phyloP scores from a whole-genome alignment of 2,888 invertebrate genomes.

The Parnassius glacialis region DNA sequence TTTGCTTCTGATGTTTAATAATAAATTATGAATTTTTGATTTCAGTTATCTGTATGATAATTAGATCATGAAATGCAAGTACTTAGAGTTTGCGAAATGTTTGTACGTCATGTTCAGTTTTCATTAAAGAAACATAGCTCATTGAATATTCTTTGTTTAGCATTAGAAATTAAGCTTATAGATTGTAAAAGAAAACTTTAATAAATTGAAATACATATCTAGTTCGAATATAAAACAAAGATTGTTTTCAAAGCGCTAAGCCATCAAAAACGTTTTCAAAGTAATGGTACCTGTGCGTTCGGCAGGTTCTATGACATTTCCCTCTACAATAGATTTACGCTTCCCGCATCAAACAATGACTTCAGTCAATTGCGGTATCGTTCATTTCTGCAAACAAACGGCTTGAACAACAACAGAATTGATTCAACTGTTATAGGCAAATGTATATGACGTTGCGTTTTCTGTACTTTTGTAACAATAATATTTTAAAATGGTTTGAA shows the following conservation, averaged over 20 bases:
- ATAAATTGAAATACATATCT: slow-evolving; percentile 12
- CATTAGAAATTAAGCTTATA: too few relatives aligned
- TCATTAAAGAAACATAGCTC: too few relatives aligned
- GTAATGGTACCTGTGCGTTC: slow-evolving; percentile 17
- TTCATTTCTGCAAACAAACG: slow-evolving; percentile 37
- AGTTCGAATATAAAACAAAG: slow-evolving; percentile 11
- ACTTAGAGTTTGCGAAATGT: too few relatives aligned
- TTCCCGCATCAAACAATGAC: slow-evolving; percentile 39
- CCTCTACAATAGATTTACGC: slow-evolving; percentile 37
- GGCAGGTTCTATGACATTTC: slow-evolving; percentile 27
- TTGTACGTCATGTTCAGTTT: too few relatives aligned
- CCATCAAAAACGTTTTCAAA: slow-evolving; percentile 6
- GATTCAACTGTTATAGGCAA: slow-evolving; percentile 18
- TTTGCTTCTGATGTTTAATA: too few relatives aligned
- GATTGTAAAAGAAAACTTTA: slow-evolving; percentile 3
- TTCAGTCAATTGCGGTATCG: slow-evolving; percentile 44
- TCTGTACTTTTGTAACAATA: too few relatives aligned
- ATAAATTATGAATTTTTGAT: too few relatives aligned
- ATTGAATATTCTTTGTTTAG: too few relatives aligned
- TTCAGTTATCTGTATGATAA: too few relatives aligned
- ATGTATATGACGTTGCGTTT: slow-evolving; percentile 5
- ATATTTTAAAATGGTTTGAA: too few relatives aligned
- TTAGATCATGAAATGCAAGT: too few relatives aligned
- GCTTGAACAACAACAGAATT: slow-evolving; percentile 15
- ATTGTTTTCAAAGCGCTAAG: slow-evolving; percentile 12